These are phyloP conservation scores for Hylaea fasciaria DNA, from an alignment of 2,888 invertebrate genomes.

Conservation along the genomic window DNA sequence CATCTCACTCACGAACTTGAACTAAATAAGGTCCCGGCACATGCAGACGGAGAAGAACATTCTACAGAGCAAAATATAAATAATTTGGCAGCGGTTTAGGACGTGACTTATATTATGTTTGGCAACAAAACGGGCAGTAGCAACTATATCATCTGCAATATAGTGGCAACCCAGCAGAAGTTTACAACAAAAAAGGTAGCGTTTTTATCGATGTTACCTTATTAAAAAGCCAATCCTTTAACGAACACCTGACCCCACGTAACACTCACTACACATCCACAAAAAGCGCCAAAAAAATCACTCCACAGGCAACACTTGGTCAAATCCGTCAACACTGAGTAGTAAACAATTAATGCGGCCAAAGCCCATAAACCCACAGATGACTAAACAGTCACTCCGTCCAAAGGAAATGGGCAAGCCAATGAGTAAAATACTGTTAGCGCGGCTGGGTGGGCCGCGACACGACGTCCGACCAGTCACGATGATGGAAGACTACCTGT, in stretches of 20 bases:
- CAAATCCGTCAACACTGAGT: slow-evolving; percentile 8
- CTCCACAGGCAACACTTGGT: slow-evolving; percentile 16
- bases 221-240: no score
- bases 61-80: background rate
- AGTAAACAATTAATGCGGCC: slow-evolving; percentile 8
- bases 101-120: slow-evolving; percentile 3
- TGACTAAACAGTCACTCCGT: slow-evolving; percentile 14
- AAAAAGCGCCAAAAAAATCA: slow-evolving; percentile 15
- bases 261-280: slow-evolving; percentile 11
- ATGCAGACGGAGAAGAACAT: slow-evolving; percentile 10
- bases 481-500: slow-evolving; percentile 71
- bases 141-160: no score
- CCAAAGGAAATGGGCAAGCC: slow-evolving; percentile 27
- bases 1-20: slow-evolving; percentile 44
- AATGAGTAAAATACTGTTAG: slow-evolving; percentile 43
- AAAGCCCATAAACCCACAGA: slow-evolving; percentile 13
- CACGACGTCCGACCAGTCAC: slow-evolving; percentile 67
- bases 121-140: background rate
- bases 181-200: no score
- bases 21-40: slow-evolving; percentile 41
- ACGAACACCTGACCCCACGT: background rate
- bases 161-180: no score
- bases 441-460: slow-evolving; percentile 69
- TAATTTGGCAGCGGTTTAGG: slow-evolving; percentile 2
- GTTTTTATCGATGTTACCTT: no score